Evolutionary conservation across 1,140 invertebrate genomes (phyloP).

Genomic region (Gryon sp.): DNA sequence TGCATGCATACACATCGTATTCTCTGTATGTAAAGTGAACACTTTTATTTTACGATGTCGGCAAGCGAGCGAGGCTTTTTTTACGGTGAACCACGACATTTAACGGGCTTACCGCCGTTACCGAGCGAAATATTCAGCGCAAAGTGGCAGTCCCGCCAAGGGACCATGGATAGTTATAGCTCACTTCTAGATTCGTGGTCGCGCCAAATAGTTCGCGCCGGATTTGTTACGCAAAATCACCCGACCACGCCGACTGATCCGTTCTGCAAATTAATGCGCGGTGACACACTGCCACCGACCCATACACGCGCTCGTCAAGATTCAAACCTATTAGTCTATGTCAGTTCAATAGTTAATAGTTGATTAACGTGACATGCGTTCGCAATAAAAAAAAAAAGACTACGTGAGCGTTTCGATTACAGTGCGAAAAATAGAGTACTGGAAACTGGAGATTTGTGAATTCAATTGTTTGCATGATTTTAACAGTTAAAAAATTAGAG

Average conservation of each 20-base stretch:
- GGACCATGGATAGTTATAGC: slow-evolving; percentile 54
- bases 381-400: too few relatives aligned
- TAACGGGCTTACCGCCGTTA: slow-evolving; percentile 75
- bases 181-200: slow-evolving; percentile 32
- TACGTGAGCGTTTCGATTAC: too few relatives aligned
- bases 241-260: slow-evolving; percentile 14
- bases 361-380: slow-evolving; percentile 9
- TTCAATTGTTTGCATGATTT: too few relatives aligned
- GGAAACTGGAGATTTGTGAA: too few relatives aligned
- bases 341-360: slow-evolving; percentile 15
- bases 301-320: slow-evolving; percentile 5
- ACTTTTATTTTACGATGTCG: slow-evolving; percentile 75
- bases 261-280: slow-evolving; percentile 46
- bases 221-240: slow-evolving; percentile 47
- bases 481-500: too few relatives aligned
- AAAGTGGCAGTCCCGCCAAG: slow-evolving; percentile 65
- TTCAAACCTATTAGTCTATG: slow-evolving; percentile 18
- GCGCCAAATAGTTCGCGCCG: slow-evolving; percentile 45
- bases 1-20: not conserved
- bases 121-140: slow-evolving; percentile 68
- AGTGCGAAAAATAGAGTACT: too few relatives aligned
- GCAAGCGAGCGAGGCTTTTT: slow-evolving; percentile 71
- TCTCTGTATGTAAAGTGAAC: slow-evolving; percentile 26
- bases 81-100: slow-evolving; percentile 79
- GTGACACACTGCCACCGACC: slow-evolving; percentile 13